Base-by-base conservation (phyloP, 2,888 invertebrate species). In the Archips xylosteana region DNA sequence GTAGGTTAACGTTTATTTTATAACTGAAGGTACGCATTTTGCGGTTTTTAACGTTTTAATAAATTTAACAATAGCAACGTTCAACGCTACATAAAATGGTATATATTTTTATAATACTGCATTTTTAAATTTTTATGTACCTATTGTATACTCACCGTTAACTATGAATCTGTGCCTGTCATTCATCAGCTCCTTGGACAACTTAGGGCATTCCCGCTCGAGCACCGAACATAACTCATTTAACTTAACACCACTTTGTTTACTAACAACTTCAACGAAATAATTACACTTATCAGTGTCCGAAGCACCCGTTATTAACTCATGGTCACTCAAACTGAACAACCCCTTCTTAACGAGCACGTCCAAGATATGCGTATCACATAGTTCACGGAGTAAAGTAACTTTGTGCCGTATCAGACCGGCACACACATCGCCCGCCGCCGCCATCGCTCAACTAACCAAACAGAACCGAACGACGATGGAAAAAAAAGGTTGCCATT, bases 311-410 rank as follows among this genome's bases (percentile, higher is more conserved):
- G 92, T 90, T 78, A 95, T 91, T 76, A 89, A 90, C 87, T 96
- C 96, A 78, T 96, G 95, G 80, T 96, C 96, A 80, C 95, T 94
- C 77, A 96, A 90, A 82, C 92, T 95, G 76, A 96, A 94, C 77
- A 96, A 94, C 66, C 96, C 95, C 83, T 96, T 96, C 85, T 96
- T 96, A 71, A 96, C 96, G 75, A 96, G 91, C 77, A 95, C 95
- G 76, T 95, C 95, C 78, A 96, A 84, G 68, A 96, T 89, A 86
- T 96, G 95, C 76, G 96, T 96, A 78, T 95, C 95, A 83, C 95
- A 93, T 79, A 96, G 86, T 91, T 96, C 96, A 75, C 95, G 95
- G 82, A 96, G 92, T 81, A 96, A 94, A 75, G 95, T 95, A 65
- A 95, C 92, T 88, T 95, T 96, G 88, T 96, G 96, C 70, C 96